Evolutionary conservation across 2,113 vertebrate species (phyloP), one percentile per base, ranked within the genome.

Genomic region (Myotis lucifugus): DNA sequence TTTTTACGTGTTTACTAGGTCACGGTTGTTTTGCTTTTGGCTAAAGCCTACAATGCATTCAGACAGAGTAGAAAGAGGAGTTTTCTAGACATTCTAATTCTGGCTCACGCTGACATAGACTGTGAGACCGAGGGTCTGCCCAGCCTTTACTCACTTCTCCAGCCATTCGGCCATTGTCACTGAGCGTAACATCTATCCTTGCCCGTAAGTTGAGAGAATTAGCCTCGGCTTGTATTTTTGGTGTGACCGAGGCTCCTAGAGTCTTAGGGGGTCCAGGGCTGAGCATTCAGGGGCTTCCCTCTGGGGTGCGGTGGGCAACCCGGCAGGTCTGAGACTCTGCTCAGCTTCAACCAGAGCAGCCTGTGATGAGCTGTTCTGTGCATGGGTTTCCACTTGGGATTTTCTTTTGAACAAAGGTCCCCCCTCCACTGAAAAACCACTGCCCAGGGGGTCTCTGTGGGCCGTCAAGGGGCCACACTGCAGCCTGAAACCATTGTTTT

Each of bases 1-100:
- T 59, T 48, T 70, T 54, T 18, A n/a, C 85, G 69, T 25, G 9
- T 48, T 83, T 54, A 46, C 27, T 54, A 54, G 61, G 37, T 89
- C 67, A 82, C 56, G 48, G 27, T 56, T 86, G 54, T 52, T 94
- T 89, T 69, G 88, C 50, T 95, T 61, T 74, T 32, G 70, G 42
- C 9, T n/a, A 72, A 90, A 78, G 56, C 46, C 34, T 79, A 12
- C 52, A 64, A 32, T 84, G 46, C 13, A 4, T 84, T 76, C 66
- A 77, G 27, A 73, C 66, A 67, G 48, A 90, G 76, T 8, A 59
- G 34, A 21, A 73, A 83, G 86, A 54, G 37, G 8, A 32, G 8
- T 42, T 91, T 90, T 95, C 42, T 83, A 32, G 21, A 83, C 9
- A 18, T 37, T 85, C 56, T 73, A 4, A 29, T 59, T 76, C 85